Base-by-base conservation (phyloP, 2,888 invertebrate species). In the Heliconius charithonia region DNA sequence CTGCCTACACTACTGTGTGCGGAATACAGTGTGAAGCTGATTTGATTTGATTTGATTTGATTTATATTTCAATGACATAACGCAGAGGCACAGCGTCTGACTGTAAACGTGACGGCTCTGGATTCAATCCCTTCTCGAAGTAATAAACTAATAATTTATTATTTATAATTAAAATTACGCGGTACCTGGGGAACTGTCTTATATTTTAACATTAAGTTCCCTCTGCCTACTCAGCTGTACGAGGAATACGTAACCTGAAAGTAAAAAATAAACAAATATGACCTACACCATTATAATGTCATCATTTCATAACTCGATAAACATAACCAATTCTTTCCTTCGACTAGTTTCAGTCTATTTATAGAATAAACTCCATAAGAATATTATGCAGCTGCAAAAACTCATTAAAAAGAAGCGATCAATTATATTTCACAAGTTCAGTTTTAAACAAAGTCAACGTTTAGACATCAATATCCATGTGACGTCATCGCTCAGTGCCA, bases 361-460 rank as follows among this genome's bases (percentile, higher is more conserved):
- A 72, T 72, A 72, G 59, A 32, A 63, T 1, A 22, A 72, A 56
- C 13, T n/a, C 9, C 37, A 72, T 72, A 59, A 67, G 69, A 74
- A 74, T 71, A 67, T 51, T 37, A 74, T 65, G 69, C 79, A 79
- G 73, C 79, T 79, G 79, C 67, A 72, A 22, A 59, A 56, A 41
- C 63, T 79, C 71, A 56, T 79, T 75, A 71, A 29, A 45, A 56
- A 66, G 59, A 29, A n/a, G 70, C 32, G 27, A 79, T 71, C 65
- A 75, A 75, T 75, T 75, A 71, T 51, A 41, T 51, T 75, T 32
- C 62, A 70, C 27, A 45, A 69, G 41, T 69, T 67, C 22, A 56
- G 56, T 37, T 51, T 41, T 63, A 25, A 74, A 63, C 62, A 41
- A 63, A 63, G 74, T 74, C 63, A 63, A 74, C 73, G 25, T 62